Base-by-base conservation (phyloP, 2,888 invertebrate genomes). In the Agonopterix heracliana region DNA sequence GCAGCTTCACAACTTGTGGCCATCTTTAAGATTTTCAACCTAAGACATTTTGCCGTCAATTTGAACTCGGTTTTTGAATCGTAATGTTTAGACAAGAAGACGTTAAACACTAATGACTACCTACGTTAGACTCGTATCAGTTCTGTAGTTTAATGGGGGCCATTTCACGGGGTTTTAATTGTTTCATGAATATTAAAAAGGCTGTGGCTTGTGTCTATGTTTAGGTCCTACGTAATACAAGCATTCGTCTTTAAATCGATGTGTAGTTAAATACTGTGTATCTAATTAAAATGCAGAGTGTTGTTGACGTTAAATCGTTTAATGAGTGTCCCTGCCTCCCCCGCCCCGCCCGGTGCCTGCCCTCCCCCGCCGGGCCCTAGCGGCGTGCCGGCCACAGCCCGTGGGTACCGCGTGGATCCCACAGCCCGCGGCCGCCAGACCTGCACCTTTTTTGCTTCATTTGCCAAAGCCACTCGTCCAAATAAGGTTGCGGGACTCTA, bases 151-250 rank as follows among this genome's bases (percentile, higher is more conserved):
- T 47, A 49, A 47, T 49, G 34, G 36, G 44, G 40, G 34, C 43
- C 41, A 46, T 46, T 68, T 70, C 69, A 70, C 68, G 60, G 67
- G 61, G 68, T 71, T 74, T 71, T 75, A 78, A 76, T 73, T 71
- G 68, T 74, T 73, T 74, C 66, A 74, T 77, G 76, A 77, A 79
- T 78, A 77, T 77, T 78, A 66, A 77, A 74, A 67, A 73, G 71
- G 66, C 68, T 59, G 55, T 56, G 55, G 59, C 50, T 45, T 50
- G 45, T 57, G 48, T 44, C 17, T 14, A 42, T 46, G 35, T 46
- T 66, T 56, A 41, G 41, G 60, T 66, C 26, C 26, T 26, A 67
- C 14, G 42, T 48, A 41, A 49, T 43, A 10, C 35, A 26, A 64
- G 64, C 65, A 66, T 72, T 60, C 56, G 61, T 70, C 69, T 71